These are phyloP conservation scores for Lucilia cuprina DNA, from an alignment of 1,140 invertebrate genomes.

Conservation along the genomic window DNA sequence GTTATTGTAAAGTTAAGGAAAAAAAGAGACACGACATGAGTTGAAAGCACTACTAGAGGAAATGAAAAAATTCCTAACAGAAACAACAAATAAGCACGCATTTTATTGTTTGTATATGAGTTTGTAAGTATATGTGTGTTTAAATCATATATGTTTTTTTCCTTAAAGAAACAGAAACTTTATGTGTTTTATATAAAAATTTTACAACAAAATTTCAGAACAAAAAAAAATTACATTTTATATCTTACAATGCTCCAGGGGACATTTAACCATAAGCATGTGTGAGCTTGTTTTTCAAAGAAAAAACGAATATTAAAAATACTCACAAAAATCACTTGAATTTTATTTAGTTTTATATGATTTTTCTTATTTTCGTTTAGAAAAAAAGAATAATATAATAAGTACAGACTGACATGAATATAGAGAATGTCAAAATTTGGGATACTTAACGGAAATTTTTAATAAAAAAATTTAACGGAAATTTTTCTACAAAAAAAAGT, in stretches of 20 bases:
- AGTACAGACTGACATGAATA: background rate
- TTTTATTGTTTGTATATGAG: background rate
- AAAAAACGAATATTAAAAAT: background rate
- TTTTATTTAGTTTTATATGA: background rate
- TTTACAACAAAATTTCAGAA: background rate
- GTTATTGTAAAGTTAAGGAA: background rate
- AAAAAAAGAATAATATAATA: background rate
- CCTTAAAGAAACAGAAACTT: background rate
- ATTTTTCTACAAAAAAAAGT: too few species aligned
- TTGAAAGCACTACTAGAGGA: background rate
- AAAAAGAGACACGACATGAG: constrained; percentile 4
- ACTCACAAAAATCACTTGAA: background rate
- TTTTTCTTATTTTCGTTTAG: background rate
- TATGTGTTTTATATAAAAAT: background rate
- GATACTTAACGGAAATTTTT: background rate
- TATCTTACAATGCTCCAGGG: constrained; percentile 27
- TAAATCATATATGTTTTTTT: background rate
- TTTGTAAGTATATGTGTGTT: background rate
- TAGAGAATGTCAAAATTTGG: background rate
- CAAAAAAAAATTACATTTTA: background rate
- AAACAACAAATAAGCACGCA: constrained; percentile 24
- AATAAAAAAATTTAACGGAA: too few species aligned
- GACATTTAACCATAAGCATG: constrained; percentile 11
- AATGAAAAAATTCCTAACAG: constrained; percentile 29
- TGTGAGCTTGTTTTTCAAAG: background rate